Base-by-base conservation (phyloP, 2,113 vertebrate genomes). In the Bubo scandiacus region DNA sequence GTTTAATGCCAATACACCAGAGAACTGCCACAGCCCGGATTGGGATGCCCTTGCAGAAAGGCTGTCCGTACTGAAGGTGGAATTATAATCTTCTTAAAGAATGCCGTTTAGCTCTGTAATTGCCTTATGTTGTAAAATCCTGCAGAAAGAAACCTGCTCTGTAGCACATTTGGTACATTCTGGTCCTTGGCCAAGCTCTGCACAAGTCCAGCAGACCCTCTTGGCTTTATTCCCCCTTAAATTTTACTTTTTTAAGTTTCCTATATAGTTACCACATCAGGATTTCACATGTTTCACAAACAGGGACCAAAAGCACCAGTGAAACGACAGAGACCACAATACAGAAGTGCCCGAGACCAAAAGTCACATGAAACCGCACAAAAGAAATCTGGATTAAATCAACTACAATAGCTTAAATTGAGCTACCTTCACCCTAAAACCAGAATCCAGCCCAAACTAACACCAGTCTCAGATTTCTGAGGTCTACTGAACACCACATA, bases 241-340 rank as follows among this genome's bases (percentile, higher is more conserved):
- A 51, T 75, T 67, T 75, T 29, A 34, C 19, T 49, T 74, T 57
- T 36, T 83, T 12, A 2, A 38, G 16, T 51, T 57, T 65, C 72
- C 43, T 51, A 8, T 9, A 11, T 1, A 6, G 54, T 77, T 73
- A 42, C 42, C 23, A 5, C 1, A 6, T 34, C 10, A 51, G 49
- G 75, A 86, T 80, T 88, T 0, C 0, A 16, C 21, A 27, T 0
- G 0, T 51, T 78, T n/a, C 23, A 49, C 1, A 8, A n/a, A n/a
- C 9, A n/a, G 42, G 57, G 57, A 81, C 14, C 6, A 2, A 70
- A 86, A 83, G 22, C 30, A 59, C 3, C 86, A 52, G 18, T 7
- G 63, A 29, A 83, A 78, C 0, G 0, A 77, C 20, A 54, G 21
- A 43, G 10, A 65, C 36, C 25, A 14, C 62, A 65, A 26, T 1